Evolutionary conservation across 2,113 vertebrate genomes (phyloP).

Genomic region (Larimichthys crocea): DNA sequence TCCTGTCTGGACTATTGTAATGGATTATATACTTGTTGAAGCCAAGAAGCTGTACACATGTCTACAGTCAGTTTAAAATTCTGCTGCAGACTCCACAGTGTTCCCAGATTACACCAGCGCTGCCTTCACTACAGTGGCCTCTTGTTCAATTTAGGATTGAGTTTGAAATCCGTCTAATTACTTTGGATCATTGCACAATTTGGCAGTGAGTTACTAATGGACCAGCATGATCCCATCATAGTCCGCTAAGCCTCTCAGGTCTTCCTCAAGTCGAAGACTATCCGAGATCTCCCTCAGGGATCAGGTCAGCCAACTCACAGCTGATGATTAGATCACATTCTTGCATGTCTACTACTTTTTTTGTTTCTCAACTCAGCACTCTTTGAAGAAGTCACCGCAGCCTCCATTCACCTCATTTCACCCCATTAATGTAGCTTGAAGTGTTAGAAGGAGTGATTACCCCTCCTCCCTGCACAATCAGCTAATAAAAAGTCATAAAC

Average conservation of each 20-base stretch:
- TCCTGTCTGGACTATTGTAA: background rate
- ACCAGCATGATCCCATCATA: no score
- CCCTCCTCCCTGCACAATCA: background rate
- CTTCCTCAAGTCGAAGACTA: no score
- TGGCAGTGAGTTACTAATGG: background rate
- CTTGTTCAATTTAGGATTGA: background rate
- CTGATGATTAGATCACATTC: background rate
- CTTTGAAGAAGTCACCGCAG: background rate
- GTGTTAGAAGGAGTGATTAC: background rate
- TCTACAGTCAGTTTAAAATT: background rate
- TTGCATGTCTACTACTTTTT: background rate
- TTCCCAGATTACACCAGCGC: background rate
- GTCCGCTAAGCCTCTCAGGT: background rate
- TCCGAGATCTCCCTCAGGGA: no score
- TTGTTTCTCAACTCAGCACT: background rate
- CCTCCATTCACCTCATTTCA: constrained; percentile 34
- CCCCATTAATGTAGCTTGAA: constrained; percentile 11
- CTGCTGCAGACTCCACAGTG: background rate
- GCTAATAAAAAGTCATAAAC: constrained; percentile 40
- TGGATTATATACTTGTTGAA: background rate
- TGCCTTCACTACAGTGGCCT: background rate
- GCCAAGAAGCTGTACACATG: background rate
- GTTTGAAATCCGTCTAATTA: background rate
- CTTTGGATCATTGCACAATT: background rate
- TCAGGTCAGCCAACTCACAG: background rate